Base-by-base conservation (phyloP, 2,888 invertebrate species). In the Luperina nickerlii region DNA sequence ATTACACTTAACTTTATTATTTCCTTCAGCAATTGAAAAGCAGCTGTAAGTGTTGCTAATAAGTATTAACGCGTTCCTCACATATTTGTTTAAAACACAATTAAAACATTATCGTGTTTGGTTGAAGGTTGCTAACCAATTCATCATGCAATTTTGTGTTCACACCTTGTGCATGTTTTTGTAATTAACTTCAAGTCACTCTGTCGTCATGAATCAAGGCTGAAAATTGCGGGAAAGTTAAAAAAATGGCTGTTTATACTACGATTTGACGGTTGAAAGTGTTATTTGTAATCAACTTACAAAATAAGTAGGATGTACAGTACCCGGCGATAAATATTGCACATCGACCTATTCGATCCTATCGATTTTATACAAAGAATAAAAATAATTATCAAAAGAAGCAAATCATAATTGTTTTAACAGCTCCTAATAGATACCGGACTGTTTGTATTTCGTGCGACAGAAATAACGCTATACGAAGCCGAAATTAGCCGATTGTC, bases 21-120 rank as follows among this genome's bases (percentile, higher is more conserved):
- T 84, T 85, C 86, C 85, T 76, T 9, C 18, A 18, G 32, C 51
- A 32, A 75, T 73, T 71, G 38, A 71, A 68, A 74, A 63, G n/a
- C 42, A 74, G 38, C 11, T 66, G 11, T 38, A 66, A 66, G 20
- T 67, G 65, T 63, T 66, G 45, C 24, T 69, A 27, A 57, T 27
- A 76, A 48, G 42, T 51, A 71, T 15, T 32, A 60, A 63, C 27
- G 65, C n/a, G 42, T 57, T 38, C 63, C 15, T 54, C 20, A 20
- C n/a, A 65, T 70, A 73, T 66, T 71, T 70, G 65, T 57, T 73
- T 65, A 27, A 67, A 79, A 62, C 27, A 60, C 63, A 63, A 85
- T 87, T 85, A 75, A 45, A 74, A 57, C 45, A 67, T 85, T 80
- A 76, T 76, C 72, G 54, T 38, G 78, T 69, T 62, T 66, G 7